Percentiles rank a stretch among this genome's conserved stretches.
phyloP scores from a whole-genome alignment of 2,797 vertebrate genomes.

The Sebastes flavidus region DNA sequence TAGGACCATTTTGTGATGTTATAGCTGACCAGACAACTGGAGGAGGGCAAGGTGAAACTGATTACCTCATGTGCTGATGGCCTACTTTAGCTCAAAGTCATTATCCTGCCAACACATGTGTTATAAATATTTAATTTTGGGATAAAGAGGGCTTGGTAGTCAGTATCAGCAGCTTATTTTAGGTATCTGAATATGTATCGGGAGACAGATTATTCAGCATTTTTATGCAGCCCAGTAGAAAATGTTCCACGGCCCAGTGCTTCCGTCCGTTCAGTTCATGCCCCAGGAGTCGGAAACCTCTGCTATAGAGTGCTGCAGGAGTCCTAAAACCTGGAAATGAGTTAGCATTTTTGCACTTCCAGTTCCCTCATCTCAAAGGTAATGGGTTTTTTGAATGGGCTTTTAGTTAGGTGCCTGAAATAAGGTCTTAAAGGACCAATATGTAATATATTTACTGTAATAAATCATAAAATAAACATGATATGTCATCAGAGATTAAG shows the following conservation, averaged over 20 bases:
- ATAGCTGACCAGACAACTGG: background rate
- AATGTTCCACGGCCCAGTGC: background rate
- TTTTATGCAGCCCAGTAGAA: background rate
- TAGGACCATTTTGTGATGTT: background rate
- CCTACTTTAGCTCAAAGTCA: conserved; percentile 7
- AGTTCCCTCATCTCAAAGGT: too few relatives aligned
- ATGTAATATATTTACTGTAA: too few relatives aligned
- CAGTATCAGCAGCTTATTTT: background rate
- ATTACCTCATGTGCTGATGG: background rate
- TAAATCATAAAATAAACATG: too few relatives aligned
- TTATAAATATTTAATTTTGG: background rate
- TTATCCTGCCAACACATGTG: background rate
- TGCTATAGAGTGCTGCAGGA: background rate
- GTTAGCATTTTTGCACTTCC: too few relatives aligned
- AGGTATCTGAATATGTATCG: background rate
- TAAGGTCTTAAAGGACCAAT: too few relatives aligned
- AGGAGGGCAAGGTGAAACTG: background rate
- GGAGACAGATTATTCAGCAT: background rate
- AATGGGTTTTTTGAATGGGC: too few relatives aligned
- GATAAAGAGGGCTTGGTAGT: background rate
- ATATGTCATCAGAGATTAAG: too few relatives aligned
- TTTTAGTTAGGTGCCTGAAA: too few relatives aligned
- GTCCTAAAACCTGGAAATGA: too few relatives aligned
- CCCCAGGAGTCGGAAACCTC: background rate
- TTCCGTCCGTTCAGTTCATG: background rate